These are phyloP conservation scores for Scelioninae gen. 1 DNA, from an alignment of 2,888 invertebrate species.

Conservation along the genomic window DNA sequence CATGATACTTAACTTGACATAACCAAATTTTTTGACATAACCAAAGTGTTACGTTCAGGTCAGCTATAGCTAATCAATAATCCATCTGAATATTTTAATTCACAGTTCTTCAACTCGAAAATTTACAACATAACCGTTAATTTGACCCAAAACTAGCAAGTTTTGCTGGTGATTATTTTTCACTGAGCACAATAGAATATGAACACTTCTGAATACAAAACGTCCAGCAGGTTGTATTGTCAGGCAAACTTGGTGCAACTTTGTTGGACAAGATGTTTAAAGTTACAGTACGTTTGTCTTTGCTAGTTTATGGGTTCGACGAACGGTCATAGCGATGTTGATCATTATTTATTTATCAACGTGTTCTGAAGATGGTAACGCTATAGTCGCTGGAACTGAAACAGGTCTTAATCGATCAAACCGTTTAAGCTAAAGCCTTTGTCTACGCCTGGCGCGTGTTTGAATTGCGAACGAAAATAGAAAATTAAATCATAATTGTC, in stretches of 20 bases:
- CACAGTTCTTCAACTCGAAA: too few species aligned
- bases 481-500: conserved; percentile 24
- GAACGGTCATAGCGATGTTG: conserved; percentile 68
- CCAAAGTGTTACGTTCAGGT: too few species aligned
- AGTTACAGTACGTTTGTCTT: conserved; percentile 53
- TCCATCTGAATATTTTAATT: too few species aligned
- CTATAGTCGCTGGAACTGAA: conserved; percentile 49
- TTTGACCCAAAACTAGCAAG: too few species aligned
- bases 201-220: conserved; percentile 3
- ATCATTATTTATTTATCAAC: conserved; percentile 71
- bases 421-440: conserved; percentile 32
- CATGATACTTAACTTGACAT: too few species aligned
- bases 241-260: conserved; percentile 11
- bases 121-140: too few species aligned
- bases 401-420: conserved; percentile 60
- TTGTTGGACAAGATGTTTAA: conserved; percentile 28
- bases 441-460: conserved; percentile 35
- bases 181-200: not conserved
- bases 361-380: conserved; percentile 35
- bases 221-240: conserved; percentile 5
- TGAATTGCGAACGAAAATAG: conserved; percentile 1
- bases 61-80: too few species aligned
- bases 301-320: conserved; percentile 54
- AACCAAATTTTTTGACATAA: too few species aligned
- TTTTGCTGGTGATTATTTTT: conserved; percentile 1